Base-by-base conservation (phyloP, 2,797 vertebrate genomes). In the Neostethus bicornis region DNA sequence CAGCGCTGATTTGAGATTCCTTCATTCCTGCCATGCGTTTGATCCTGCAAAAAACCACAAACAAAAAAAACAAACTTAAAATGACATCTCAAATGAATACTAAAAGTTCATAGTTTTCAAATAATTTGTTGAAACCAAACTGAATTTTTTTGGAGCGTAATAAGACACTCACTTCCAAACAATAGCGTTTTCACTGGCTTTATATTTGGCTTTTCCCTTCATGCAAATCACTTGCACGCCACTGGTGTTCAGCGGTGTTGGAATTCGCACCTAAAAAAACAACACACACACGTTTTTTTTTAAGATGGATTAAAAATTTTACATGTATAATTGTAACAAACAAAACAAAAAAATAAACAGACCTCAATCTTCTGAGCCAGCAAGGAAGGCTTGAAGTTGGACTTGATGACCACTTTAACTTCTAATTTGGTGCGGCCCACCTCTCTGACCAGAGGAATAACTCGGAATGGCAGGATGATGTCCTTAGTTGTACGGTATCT, bases 21-120 rank as follows among this genome's bases (percentile, higher is more conserved):
- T 99, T 99, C 97, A 98, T 99, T 77, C 96, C 96, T 45, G 96
- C 97, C 97, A 99, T 99, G 41, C 97, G 94, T 84, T 99, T 99
- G 89, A 99, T 98, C 91, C 97, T 99, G 14, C 13, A 53, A 10
- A 47, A 21, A 68, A 50, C 54, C 14, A 54, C 11, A 51, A 5
- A 23, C 21, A 17, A 24, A 4, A 44, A 54, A 35, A 46, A 45
- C 7, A 14, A 42, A 12, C 28, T 11, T 13, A 38, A n/a, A n/a
- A n/a, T n/a, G n/a, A n/a, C n/a, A n/a, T n/a, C 25, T 25, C 2
- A 31, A 31, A 31, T n/a, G n/a, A n/a, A n/a, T n/a, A n/a, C n/a
- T 3, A 13, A 35, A 2, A 25, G 11, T 35, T 28, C 14, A 51
- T 43, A 61, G 24, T n/a, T 23, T 34, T 4, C 0, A 19, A 1